Percentiles rank a stretch among this genome's conserved stretches.
These are phyloP conservation scores for Sogatella furcifera DNA, from an alignment of 1,140 invertebrate species.

Conservation along the genomic window DNA sequence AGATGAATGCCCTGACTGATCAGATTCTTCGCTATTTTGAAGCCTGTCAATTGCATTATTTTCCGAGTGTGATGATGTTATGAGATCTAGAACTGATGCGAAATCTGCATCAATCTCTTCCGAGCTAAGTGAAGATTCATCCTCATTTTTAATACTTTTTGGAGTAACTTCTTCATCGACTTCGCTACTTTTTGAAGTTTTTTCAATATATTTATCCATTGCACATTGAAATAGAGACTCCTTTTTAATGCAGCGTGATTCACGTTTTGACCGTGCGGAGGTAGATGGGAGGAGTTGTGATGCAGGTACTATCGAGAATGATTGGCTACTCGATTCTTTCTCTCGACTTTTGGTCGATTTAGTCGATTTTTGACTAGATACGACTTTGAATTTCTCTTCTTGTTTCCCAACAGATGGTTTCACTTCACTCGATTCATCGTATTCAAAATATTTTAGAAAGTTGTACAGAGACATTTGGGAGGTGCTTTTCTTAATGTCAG, in stretches of 20 bases:
- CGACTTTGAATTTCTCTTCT: not conserved
- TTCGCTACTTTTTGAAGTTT: not conserved
- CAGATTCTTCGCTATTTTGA: not conserved
- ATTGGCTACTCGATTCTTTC: not conserved
- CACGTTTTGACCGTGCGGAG: not conserved
- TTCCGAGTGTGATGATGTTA: conserved; percentile 13
- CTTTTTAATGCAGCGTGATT: conserved; percentile 2
- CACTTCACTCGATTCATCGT: not conserved
- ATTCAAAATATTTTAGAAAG: conserved; percentile 8
- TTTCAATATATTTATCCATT: not conserved
- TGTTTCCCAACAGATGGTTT: not conserved
- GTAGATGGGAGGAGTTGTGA: conserved; percentile 10
- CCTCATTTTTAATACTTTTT: too few relatives aligned
- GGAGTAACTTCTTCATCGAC: not conserved
- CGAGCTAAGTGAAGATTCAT: too few relatives aligned
- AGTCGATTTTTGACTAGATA: conserved; percentile 4
- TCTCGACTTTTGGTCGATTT: not conserved
- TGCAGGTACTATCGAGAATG: conserved; percentile 7
- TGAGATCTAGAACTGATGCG: not conserved
- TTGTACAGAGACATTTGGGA: conserved; percentile 7
- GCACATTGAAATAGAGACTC: not conserved
- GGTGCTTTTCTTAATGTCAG: conserved; percentile 8
- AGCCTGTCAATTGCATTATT: not conserved
- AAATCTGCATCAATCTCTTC: conserved; percentile 9
- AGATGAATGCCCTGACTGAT: not conserved